These are phyloP conservation scores for Kradibia gibbosae DNA, from an alignment of 1,140 invertebrate genomes.

Conservation along the genomic window DNA sequence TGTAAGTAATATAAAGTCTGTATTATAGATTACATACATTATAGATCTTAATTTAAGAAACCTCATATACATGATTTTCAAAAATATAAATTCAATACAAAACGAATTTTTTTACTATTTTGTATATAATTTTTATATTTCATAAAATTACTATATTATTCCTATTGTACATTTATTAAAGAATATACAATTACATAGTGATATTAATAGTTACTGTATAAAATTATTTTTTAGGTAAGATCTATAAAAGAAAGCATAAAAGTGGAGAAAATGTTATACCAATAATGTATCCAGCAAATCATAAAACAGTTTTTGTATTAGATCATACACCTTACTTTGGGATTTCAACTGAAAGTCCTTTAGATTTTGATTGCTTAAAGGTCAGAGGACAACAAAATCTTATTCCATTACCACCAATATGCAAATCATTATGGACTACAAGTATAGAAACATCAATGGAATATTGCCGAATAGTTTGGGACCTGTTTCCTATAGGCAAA, in stretches of 20 bases:
- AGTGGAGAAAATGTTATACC: slow-evolving; percentile 31
- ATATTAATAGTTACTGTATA: background rate
- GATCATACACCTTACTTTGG: slow-evolving; percentile 93
- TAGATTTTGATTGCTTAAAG: slow-evolving; percentile 92
- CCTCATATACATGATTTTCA: background rate
- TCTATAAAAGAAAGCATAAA: slow-evolving; percentile 49
- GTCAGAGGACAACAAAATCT: slow-evolving; percentile 78
- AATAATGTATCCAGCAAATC: slow-evolving; percentile 79
- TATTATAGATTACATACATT: background rate
- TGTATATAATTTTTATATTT: background rate
- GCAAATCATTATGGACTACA: slow-evolving; percentile 95
- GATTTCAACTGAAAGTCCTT: slow-evolving; percentile 86
- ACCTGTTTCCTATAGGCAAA: slow-evolving; percentile 92
- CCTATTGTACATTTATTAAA: background rate
- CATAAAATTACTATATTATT: background rate
- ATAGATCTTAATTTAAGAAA: background rate
- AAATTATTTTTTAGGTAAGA: background rate
- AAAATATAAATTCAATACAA: background rate
- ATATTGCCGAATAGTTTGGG: slow-evolving; percentile 97
- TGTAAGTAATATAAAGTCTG: background rate
- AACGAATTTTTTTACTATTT: background rate
- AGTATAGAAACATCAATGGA: slow-evolving; percentile 94
- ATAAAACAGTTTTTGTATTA: slow-evolving; percentile 96
- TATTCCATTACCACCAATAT: slow-evolving; percentile 84
- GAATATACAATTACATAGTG: too few species aligned